Percentiles rank a stretch among this genome's conserved stretches.
Conservation (phyloP, 2,888 invertebrate species). For the Cephus pulcher region DNA sequence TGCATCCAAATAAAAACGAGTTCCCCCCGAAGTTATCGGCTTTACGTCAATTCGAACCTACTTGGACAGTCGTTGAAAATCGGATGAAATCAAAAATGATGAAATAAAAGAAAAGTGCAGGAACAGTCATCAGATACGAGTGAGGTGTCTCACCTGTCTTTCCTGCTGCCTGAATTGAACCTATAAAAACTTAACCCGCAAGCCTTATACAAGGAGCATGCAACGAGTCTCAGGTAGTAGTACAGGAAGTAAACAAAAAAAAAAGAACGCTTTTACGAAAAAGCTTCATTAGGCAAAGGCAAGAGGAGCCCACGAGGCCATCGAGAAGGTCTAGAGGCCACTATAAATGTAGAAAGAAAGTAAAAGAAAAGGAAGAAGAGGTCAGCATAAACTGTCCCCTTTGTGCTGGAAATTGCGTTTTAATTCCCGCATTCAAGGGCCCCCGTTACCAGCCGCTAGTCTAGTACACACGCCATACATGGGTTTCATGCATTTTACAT, state of each 20-base stretch:
- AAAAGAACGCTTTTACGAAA: constrained; percentile 49
- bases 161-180: too few relatives aligned
- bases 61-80: too few relatives aligned
- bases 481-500: constrained; percentile 60
- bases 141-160: neutral
- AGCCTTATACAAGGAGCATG: neutral
- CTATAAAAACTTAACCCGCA: too few relatives aligned
- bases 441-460: constrained; percentile 45
- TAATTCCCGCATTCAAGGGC: constrained; percentile 62
- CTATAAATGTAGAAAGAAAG: constrained; percentile 28
- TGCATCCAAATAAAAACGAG: too few relatives aligned
- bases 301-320: constrained; percentile 30
- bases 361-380: constrained; percentile 32
- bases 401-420: constrained; percentile 66
- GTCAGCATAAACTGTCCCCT: constrained; percentile 63
- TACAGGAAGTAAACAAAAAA: constrained; percentile 40
- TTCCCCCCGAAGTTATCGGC: too few relatives aligned
- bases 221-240: neutral
- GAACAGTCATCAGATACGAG: neutral
- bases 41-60: too few relatives aligned
- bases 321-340: constrained; percentile 3
- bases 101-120: too few relatives aligned
- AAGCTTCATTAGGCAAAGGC: constrained; percentile 62
- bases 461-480: constrained; percentile 49
- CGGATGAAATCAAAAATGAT: too few relatives aligned